A percentile compares a stretch with the other conserved stretches of the same genome.
phyloP scores from a whole-genome alignment of 2,797 vertebrate genomes.

The Smutsia gigantea region DNA sequence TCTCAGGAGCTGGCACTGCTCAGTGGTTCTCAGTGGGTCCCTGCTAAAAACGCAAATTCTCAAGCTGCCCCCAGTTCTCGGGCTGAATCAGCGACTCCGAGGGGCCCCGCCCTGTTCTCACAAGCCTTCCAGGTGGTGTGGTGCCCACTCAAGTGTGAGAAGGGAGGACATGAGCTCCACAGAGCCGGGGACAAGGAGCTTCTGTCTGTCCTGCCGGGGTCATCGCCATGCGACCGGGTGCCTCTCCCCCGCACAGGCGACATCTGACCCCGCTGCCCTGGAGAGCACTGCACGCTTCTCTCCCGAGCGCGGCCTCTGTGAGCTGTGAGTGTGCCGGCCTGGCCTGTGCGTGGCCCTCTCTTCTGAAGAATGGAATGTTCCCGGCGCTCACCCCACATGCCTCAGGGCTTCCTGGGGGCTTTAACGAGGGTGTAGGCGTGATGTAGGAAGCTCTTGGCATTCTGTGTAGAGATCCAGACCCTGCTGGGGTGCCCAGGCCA shows the following conservation, averaged over 20 bases:
- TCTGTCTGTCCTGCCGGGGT: background rate
- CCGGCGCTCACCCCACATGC: background rate
- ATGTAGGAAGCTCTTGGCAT: constrained; percentile 33
- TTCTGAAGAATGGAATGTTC: background rate
- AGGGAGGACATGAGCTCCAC: fast-evolving
- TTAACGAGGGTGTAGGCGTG: constrained; percentile 55
- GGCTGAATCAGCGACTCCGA: background rate
- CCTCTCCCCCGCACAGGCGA: background rate
- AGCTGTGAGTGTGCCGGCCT: fast-evolving
- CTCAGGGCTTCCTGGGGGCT: background rate
- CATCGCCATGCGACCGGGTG: background rate
- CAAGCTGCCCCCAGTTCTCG: fast-evolving
- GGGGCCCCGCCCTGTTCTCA: fast-evolving
- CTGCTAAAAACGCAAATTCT: background rate
- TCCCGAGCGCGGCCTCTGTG: background rate
- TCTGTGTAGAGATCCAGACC: background rate
- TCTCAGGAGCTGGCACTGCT: fast-evolving
- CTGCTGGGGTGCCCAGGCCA: background rate
- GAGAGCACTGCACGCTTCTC: background rate
- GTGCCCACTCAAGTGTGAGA: fast-evolving
- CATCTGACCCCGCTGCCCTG: background rate
- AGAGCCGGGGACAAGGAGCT: background rate
- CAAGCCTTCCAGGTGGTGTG: background rate
- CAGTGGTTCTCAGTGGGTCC: background rate
- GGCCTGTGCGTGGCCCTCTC: background rate